Evolutionary conservation across 2,113 vertebrate genomes (phyloP).

Genomic region (Sander vitreus): DNA sequence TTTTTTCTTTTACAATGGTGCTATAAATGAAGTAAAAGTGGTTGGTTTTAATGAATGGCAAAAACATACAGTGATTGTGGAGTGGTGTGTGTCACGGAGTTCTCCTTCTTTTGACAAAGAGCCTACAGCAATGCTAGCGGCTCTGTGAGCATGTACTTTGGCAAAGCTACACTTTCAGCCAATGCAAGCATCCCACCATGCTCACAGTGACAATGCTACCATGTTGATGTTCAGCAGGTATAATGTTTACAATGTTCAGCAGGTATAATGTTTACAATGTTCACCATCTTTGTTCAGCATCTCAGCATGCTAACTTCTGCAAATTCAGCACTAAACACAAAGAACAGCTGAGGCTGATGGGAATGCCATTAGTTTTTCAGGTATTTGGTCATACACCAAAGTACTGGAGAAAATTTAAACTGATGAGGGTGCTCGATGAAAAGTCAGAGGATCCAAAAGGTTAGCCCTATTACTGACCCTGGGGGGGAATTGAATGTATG

Average conservation of each 20-base stretch:
- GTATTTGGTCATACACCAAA: neutral
- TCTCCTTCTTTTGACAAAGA: neutral
- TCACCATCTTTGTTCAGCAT: neutral
- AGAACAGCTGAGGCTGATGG: neutral
- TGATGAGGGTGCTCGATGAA: neutral
- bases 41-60: neutral
- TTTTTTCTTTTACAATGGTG: neutral
- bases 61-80: neutral
- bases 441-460: neutral
- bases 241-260: neutral
- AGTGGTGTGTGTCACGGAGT: neutral
- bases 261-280: neutral
- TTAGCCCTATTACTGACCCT: too few species aligned
- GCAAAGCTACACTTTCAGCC: neutral
- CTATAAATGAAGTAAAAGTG: neutral
- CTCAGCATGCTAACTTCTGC: neutral
- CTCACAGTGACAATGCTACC: neutral
- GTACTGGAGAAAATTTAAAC: too few species aligned
- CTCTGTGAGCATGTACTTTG: neutral
- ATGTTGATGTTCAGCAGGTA: neutral
- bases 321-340: neutral
- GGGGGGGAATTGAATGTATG: neutral
- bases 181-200: neutral
- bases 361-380: neutral
- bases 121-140: neutral